Evolutionary conservation across 2,888 invertebrate genomes (phyloP).

Genomic region (Resseliella maxima): DNA sequence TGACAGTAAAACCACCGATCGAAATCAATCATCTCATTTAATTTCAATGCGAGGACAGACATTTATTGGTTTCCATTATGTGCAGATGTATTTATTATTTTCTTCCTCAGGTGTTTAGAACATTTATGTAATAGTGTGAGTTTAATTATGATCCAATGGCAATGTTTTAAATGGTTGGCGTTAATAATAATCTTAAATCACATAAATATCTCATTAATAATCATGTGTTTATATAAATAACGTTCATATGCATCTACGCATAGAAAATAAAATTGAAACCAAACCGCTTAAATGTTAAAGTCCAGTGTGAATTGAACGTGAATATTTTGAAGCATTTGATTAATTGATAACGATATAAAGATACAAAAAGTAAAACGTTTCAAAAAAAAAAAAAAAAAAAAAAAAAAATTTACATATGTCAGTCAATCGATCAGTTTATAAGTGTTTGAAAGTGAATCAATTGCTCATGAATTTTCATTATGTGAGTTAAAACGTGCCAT

Average conservation of each 20-base stretch:
- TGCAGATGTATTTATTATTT: too few relatives aligned
- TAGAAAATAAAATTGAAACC: too few relatives aligned
- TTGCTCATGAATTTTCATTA: slow-evolving; percentile 23
- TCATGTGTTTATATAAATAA: neutral
- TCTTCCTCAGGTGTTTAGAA: too few relatives aligned
- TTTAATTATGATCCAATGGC: too few relatives aligned
- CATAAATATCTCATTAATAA: neutral
- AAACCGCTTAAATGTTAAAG: too few relatives aligned
- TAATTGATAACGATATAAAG: neutral
- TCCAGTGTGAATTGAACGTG: neutral
- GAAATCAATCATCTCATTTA: neutral
- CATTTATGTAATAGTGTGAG: too few relatives aligned
- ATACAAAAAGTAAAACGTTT: neutral
- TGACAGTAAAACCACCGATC: neutral
- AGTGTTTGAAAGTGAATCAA: neutral
- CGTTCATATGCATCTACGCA: too few relatives aligned
- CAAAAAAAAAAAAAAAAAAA: neutral
- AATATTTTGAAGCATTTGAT: neutral
- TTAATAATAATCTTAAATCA: neutral
- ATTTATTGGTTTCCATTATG: neutral
- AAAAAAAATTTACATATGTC: neutral
- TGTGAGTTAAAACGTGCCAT: neutral
- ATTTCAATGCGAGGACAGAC: neutral
- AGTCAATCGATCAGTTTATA: neutral
- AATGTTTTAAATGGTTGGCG: too few relatives aligned